Base-by-base conservation (phyloP, 2,797 vertebrate species). In the Lacerta agilis region DNA sequence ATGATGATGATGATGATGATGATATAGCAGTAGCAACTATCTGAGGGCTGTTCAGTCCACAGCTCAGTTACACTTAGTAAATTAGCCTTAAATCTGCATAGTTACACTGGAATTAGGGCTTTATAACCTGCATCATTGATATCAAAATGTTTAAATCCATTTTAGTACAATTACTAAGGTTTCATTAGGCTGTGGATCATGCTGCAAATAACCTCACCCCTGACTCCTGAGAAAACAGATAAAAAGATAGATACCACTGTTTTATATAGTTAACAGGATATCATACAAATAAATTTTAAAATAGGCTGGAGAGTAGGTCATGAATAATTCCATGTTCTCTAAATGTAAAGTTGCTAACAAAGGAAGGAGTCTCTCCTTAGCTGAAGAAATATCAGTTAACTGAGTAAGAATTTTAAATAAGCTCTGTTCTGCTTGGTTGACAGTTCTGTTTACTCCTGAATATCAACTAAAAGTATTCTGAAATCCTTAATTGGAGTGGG, bases 241-340 rank as follows among this genome's bases (percentile, higher is more conserved):
- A 79, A 61, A 17, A 18, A 38, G 61, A 64, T 64, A 64, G 61
- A 64, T 64, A 23, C 20, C 18, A 61, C 58, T 73, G 33, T 73
- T 79, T 4, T 71, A 20, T 87, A 6, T 87, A 55, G 79, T 72
- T 90, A 75, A 81, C 71, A 0, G 0, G 86, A 87, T 88, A 1
- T 0, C 66, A 86, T 81, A 87, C 77, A 25, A 84, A 91, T 36
- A 79, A 67, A 85, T 85, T 83, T 2, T 73, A 69, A 77, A 33
- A 5, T 61, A 15, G 1, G 33, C 89, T 79, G 2, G 25, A 73
- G 8, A 6, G 2, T 82, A 87, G 88, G 49, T 73, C 83, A 82
- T 87, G 92, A 89, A 82, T 87, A 93, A 88, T 92, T 88, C 41
- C 1, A 23, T 87, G 83, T 86, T 33, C 86, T 88, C n/a, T 83